phyloP scores from a whole-genome alignment of 2,113 vertebrate species.

The Macquaria australasica region DNA sequence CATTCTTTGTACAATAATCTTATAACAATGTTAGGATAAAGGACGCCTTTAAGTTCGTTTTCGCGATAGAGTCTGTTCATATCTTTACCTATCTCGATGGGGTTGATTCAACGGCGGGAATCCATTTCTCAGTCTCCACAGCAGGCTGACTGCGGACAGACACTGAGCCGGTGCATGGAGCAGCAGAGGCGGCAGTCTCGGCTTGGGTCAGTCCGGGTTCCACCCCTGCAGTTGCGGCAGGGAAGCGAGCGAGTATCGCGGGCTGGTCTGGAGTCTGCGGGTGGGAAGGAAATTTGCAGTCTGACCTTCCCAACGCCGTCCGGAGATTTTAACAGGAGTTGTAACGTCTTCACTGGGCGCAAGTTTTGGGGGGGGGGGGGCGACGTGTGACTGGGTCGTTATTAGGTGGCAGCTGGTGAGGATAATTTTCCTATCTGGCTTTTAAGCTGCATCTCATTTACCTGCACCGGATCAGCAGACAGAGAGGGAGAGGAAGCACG shows the following conservation, averaged over 20 bases:
- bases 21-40: not conserved
- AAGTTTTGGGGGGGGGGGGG: constrained; percentile 6
- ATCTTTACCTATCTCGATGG: constrained; percentile 38
- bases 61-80: not conserved
- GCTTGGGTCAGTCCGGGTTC: constrained; percentile 52
- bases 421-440: constrained; percentile 23
- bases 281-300: constrained; percentile 12
- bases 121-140: constrained; percentile 8
- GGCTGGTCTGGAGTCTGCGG: not conserved
- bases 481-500: not conserved
- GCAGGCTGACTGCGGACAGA: constrained; percentile 1
- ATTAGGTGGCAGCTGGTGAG: not conserved
- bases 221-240: constrained; percentile 61
- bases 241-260: constrained; percentile 16
- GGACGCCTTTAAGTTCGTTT: not conserved
- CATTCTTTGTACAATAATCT: not conserved
- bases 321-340: constrained; percentile 41
- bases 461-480: constrained; percentile 16
- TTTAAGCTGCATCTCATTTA: constrained; percentile 20
- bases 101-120: constrained; percentile 16
- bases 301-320: constrained; percentile 37
- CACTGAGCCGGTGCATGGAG: constrained; percentile 15
- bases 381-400: not conserved
- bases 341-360: not conserved
- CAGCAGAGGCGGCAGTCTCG: constrained; percentile 27